Evolutionary conservation across 2,888 invertebrate species (phyloP).

Genomic region (Amblyjoppa fuscipennis): DNA sequence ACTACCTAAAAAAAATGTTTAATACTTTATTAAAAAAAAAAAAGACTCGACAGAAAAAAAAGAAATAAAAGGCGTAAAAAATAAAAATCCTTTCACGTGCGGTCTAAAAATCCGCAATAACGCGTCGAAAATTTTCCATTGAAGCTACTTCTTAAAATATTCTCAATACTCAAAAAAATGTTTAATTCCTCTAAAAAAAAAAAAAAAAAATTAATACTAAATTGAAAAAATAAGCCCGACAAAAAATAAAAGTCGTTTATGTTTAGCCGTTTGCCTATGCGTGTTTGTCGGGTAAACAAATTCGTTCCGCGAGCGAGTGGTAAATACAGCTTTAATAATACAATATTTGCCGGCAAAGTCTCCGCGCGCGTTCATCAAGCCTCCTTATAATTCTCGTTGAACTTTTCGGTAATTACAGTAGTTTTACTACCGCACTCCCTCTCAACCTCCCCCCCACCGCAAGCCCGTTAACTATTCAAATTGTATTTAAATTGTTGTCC

Average conservation of each 20-base stretch:
- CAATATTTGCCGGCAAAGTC: constrained; percentile 73
- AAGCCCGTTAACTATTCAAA: constrained; percentile 76
- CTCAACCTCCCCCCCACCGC: constrained; percentile 29
- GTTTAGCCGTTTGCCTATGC: constrained; percentile 64
- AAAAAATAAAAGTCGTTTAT: not conserved
- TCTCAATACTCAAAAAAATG: too few relatives aligned
- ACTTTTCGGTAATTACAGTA: constrained; percentile 52
- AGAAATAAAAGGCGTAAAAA: too few relatives aligned
- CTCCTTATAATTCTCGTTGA: constrained; percentile 8
- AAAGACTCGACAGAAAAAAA: too few relatives aligned
- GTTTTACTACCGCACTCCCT: constrained; percentile 69
- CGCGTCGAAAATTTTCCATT: too few relatives aligned
- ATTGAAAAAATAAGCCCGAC: too few relatives aligned
- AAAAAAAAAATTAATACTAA: too few relatives aligned
- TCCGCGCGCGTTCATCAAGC: constrained; percentile 45
- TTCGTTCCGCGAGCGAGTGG: constrained; percentile 69
- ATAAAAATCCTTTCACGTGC: too few relatives aligned
- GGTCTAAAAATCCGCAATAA: too few relatives aligned
- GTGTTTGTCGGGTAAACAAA: constrained; percentile 78
- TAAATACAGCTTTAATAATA: constrained; percentile 83
- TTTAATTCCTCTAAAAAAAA: too few relatives aligned
- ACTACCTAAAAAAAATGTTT: too few relatives aligned
- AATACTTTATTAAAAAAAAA: too few relatives aligned
- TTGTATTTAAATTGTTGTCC: constrained; percentile 77
- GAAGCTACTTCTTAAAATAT: too few relatives aligned